These are phyloP conservation scores for Anaspis maculata DNA, from an alignment of 2,888 invertebrate species.

Conservation along the genomic window DNA sequence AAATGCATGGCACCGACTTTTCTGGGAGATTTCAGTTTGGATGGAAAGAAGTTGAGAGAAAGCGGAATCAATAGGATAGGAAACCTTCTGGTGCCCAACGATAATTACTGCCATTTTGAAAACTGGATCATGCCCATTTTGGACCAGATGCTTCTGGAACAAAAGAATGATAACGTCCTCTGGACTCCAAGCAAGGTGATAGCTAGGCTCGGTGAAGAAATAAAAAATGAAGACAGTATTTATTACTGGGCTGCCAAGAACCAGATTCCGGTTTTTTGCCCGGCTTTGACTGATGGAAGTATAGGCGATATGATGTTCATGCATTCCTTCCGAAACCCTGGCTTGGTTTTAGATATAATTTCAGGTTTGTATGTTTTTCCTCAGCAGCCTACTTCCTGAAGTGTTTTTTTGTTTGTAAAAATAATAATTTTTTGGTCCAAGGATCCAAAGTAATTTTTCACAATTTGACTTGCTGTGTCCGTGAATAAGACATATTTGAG, in stretches of 20 bases:
- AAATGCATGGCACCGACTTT: constrained; percentile 95
- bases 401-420: too few species aligned
- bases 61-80: constrained; percentile 79
- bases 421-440: too few species aligned
- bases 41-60: constrained; percentile 70
- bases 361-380: too few species aligned
- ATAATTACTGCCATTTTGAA: constrained; percentile 96
- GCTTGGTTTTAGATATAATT: constrained; percentile 86
- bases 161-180: constrained; percentile 58
- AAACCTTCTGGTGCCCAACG: constrained; percentile 94
- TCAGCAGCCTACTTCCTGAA: background rate
- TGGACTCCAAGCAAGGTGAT: constrained; percentile 94
- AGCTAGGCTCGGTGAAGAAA: constrained; percentile 77
- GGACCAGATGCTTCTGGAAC: constrained; percentile 84
- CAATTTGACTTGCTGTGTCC: too few species aligned
- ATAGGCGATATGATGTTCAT: constrained; percentile 99
- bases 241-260: constrained; percentile 97
- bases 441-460: too few species aligned
- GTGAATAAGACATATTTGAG: too few species aligned
- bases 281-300: constrained; percentile 96
- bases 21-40: constrained; percentile 81
- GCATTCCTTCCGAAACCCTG: constrained; percentile 89
- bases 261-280: constrained; percentile 95
- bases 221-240: constrained; percentile 84
- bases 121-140: constrained; percentile 94